Base-by-base conservation (phyloP, 2,113 vertebrate species). In the Solea senegalensis region DNA sequence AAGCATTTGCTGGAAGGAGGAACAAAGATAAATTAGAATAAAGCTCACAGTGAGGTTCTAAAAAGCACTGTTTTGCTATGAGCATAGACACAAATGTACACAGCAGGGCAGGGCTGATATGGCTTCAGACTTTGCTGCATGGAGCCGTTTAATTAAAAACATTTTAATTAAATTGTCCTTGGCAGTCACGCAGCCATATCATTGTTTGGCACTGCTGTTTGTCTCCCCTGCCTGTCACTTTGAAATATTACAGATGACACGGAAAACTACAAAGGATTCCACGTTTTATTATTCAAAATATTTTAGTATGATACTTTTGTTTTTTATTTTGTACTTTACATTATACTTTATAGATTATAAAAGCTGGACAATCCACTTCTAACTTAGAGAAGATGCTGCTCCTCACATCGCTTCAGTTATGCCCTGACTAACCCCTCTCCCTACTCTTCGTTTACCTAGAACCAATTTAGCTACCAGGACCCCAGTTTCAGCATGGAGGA, bases 381-480 rank as follows among this genome's bases (percentile, higher is more conserved):
- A 2, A 45, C 44, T 45, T 45, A 44, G 8, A 45, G 44, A 3
- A 45, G 44, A 45, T 10, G 27, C 12, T 16, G 5, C 9, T 51
- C 41, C 7, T 15, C 7, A 44, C 5, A 48, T 54, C 15, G 0
- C 13, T 13, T n/a, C 26, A 39, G 1, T 4, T 28, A 7, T 16
- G 11, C 45, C 0, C 3, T 9, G 10, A 46, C 6, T 8, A 58
- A 65, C 21, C 5, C 4, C 21, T 50, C 34, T 68, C 21, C 4
- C 12, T 68, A 11, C 15, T 51, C 15, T 65, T 8, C 12, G 27
- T 76, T 69, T 41, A 56, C 90, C 57, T 90, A 98, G 97, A 97
- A 96, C 91, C 98, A 98, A 86, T 98, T 97, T 82, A 89, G 94
- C 10, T 97, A 96, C 64, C 93, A 96, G 80, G 97, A 98, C 0